Percentiles rank a stretch among this genome's conserved stretches.
Conservation (phyloP, 2,888 invertebrate species). For the Melolontha melolontha region DNA sequence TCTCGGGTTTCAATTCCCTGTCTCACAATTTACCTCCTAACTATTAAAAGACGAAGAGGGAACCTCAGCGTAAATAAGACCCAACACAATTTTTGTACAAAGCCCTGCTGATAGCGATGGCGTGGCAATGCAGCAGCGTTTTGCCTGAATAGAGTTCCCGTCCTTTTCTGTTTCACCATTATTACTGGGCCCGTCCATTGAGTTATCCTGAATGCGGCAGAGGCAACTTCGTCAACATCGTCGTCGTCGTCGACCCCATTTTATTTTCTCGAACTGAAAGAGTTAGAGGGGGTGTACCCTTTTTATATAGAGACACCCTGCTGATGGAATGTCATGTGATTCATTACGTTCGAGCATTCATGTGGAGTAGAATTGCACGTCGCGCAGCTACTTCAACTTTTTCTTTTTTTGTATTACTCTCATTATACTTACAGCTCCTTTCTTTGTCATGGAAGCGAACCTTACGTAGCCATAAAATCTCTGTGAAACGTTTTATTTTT, state of each 20-base stretch:
- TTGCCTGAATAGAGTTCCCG: constrained; percentile 8
- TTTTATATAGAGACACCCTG: constrained; percentile 3
- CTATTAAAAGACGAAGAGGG: constrained; percentile 4
- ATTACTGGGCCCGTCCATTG: not conserved
- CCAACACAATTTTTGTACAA: constrained; percentile 2
- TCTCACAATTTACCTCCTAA: not conserved
- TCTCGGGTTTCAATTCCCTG: not conserved
- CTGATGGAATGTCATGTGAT: constrained; percentile 25
- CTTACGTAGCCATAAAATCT: too few species aligned
- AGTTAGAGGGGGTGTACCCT: too few species aligned
- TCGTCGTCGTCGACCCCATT: constrained; percentile 18
- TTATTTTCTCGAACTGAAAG: not conserved
- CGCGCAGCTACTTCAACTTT: too few species aligned
- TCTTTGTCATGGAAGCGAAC: too few species aligned
- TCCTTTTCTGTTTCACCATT: constrained; percentile 5
- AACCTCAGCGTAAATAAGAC: constrained; percentile 11
- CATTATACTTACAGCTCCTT: too few species aligned
- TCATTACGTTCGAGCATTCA: constrained; percentile 18
- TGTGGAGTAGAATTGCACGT: not conserved
- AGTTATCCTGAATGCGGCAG: constrained; percentile 2
- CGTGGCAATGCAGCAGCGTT: not conserved
- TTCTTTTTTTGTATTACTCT: too few species aligned
- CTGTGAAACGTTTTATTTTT: too few species aligned
- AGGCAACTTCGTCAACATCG: not conserved
- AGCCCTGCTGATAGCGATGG: constrained; percentile 13